Base-by-base conservation (phyloP, 2,797 vertebrate species). In the Paedocypris micromegethes region DNA sequence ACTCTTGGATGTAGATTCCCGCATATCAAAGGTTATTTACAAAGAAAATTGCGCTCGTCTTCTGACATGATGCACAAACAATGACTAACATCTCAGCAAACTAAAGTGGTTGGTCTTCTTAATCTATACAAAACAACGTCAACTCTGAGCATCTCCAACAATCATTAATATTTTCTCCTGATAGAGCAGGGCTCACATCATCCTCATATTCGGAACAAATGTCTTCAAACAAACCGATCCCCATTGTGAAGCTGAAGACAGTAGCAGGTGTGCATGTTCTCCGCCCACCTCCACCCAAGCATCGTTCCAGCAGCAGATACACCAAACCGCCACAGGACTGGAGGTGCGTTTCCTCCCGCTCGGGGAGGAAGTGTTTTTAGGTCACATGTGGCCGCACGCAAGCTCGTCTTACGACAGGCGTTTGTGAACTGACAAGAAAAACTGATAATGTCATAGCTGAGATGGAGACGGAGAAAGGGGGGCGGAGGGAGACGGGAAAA, bases 351-450 rank as follows among this genome's bases (percentile, higher is more conserved):
- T 52, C 58, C 59, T 64, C 59, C 2, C 3, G 45, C 49, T 44
- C 48, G 6, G 43, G 45, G 51, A 66, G 51, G 38, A 37, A 68
- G 37, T 85, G 85, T 86, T 90, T 90, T 83, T 86, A 86, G 92
- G 93, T 89, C 89, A 89, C 80, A 78, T 81, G 81, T 70, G 90
- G 90, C 81, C 90, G 88, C 64, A 79, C 82, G 88, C 90, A 89
- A 90, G 90, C 91, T 82, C 78, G 90, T 79, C 89, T 86, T 88
- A 89, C 90, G 89, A 92, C 89, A 90, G 89, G 88, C 87, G 83
- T 92, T 91, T 91, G 89, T 90, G 90, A 91, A 93, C 89, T 91
- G 91, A 93, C 91, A 92, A 93, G 92, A 91, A 93, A 85, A 92
- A 90, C 89, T 91, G 91, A 93, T 94, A 94, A 95, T 95, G 88